Evolutionary conservation across 2,888 invertebrate genomes (phyloP), one percentile per base, ranked within the genome.

Genomic region (Eucera pruinosa): DNA sequence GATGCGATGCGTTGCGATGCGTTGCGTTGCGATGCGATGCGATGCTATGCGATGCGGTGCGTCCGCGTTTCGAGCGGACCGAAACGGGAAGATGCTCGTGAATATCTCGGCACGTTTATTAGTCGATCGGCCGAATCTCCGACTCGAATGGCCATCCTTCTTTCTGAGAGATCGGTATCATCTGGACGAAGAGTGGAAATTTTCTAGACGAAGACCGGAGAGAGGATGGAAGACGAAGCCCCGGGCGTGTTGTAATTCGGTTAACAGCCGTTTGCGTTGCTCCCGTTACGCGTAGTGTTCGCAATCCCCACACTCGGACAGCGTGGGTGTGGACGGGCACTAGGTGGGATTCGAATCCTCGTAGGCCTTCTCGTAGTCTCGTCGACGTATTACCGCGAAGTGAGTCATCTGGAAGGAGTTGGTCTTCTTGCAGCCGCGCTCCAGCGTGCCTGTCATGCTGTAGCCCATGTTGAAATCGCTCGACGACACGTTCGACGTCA

Each of bases 381-480:
- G 96, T 84, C 97, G 95, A 86, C 96, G 95, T 87, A 97, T 95
- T 88, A 97, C 97, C 60, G 97, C 97, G 91, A 96, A 97, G 93
- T 97, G 97, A 72, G 97, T 97, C 93, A 97, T 95, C 92, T 97
- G 96, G 93, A 96, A 96, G 90, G 94, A 94, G 93, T 96, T 96
- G 86, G 95, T 95, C 90, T 95, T 95, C 84, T 96, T 95, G 90
- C 95, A 95, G 85, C 97, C 97, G 20, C 97, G 94, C 91, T 97
- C 97, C 89, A 97, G 93, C 13, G 96, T 96, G 13, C 97, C 97
- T 0, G 97, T 97, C 95, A 97, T 96, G 90, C 96, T 96, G 94
- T 97, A 97, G 60, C 97, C 97, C 95, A 97, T 96, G 93, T 97
- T 97, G 94, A 97, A 97, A 93, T 97, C 97, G 61, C 96, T 95